These are phyloP conservation scores for Hypsibius dujardini DNA, from an alignment of 1,140 invertebrate species.

Conservation along the genomic window DNA sequence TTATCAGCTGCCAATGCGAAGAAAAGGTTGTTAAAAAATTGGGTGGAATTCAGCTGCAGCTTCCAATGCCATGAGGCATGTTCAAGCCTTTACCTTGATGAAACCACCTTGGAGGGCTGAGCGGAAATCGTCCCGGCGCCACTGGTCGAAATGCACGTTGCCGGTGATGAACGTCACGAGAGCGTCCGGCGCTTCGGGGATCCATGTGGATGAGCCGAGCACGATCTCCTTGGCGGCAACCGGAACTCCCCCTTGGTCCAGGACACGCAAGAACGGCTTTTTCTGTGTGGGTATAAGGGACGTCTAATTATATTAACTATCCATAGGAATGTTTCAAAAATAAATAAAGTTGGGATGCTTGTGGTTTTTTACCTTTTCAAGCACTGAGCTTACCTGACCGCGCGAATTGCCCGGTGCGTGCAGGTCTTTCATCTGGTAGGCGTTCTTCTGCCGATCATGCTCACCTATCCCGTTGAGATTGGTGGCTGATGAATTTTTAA, in stretches of 20 bases:
- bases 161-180: constrained; percentile 6
- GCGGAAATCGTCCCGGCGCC: background rate
- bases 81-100: background rate
- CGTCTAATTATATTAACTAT: no score
- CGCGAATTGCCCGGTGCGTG: no score
- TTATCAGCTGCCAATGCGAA: background rate
- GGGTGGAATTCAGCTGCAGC: background rate
- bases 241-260: background rate
- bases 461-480: no score
- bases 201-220: background rate
- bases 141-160: background rate
- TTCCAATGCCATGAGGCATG: background rate
- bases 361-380: no score
- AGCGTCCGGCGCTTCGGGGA: background rate
- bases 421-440: no score
- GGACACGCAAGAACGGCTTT: background rate
- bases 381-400: no score
- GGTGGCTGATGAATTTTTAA: no score
- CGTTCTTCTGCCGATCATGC: no score
- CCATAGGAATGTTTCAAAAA: no score
- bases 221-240: background rate
- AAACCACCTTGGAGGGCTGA: constrained; percentile 11
- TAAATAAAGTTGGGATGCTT: no score
- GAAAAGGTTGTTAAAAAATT: background rate
- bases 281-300: background rate